Base-by-base conservation (phyloP, 1,140 invertebrate species). In the Meloidogyne hapla region DNA sequence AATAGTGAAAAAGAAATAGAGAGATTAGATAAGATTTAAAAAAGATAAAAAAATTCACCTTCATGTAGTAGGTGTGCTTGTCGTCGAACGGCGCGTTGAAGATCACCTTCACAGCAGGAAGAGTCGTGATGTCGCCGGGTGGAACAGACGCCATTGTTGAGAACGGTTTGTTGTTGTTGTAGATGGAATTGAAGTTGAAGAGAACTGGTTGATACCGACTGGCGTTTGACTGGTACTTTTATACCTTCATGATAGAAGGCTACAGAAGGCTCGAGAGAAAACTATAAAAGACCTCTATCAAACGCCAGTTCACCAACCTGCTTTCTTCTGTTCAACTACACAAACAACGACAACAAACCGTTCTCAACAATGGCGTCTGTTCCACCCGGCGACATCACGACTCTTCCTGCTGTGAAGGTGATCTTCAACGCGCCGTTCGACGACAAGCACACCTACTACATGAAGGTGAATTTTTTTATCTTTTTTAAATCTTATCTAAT, bases 381-480 rank as follows among this genome's bases (percentile, higher is more conserved):
- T 68, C 79, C 79, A 23, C 79, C 79, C 25, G 80, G 77, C 40
- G 75, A 80, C 76, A 80, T 80, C 67, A 45, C 45, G 15, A 81
- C 79, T 45, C 40, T 71, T 40, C 79, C 79, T 15, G 38, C 42
- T 28, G 33, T 48, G 25, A 81, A 81, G 75, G 45, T 80, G 2
- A 76, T 81, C 75, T 80, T 80, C 79, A 80, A 80, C 75, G 79
- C 79, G 4, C 79, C 79, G n/a, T 80, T 77, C 81, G 80, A 82
- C 64, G 68, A 81, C 78, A 81, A 80, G 77, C 62, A 69, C 77
- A 83, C 80, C 81, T 82, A 79, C 77, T 75, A 82, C 40, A 82
- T 81, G 68, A 78, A 79, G 78, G 71, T 79, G 3, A n/a, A 42
- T 72, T 38, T 76, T n/a, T 26, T 28, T 15, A 74, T 38, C 9